Percentiles rank a stretch among this genome's conserved stretches.
Evolutionary conservation across 2,888 invertebrate genomes (phyloP).

Genomic region (Yponomeuta malinellus): DNA sequence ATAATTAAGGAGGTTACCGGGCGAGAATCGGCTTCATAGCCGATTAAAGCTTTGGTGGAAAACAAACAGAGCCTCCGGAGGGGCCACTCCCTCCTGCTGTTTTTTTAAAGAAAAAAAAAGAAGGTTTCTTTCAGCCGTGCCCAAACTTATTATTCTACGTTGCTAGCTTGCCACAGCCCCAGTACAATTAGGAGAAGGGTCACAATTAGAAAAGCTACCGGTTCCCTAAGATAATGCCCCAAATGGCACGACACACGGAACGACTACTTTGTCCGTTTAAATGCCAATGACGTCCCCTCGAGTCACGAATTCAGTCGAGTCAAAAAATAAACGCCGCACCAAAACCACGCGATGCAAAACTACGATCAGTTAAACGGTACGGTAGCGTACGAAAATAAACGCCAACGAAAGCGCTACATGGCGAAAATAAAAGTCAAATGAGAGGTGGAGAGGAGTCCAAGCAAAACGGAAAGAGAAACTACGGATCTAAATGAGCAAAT

Average conservation of each 20-base stretch:
- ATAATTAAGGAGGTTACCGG: constrained; percentile 62
- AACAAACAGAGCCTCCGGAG: constrained; percentile 57
- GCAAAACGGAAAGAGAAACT: constrained; percentile 34
- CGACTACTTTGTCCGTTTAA: constrained; percentile 33
- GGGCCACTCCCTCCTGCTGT: constrained; percentile 32
- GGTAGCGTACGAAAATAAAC: constrained; percentile 50
- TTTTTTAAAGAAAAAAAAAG: constrained; percentile 34
- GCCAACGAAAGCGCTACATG: constrained; percentile 31
- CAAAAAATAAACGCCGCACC: constrained; percentile 43
- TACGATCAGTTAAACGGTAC: constrained; percentile 51
- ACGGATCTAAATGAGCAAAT: constrained; percentile 10
- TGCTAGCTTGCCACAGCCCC: constrained; percentile 40
- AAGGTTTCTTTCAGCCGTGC: constrained; percentile 37
- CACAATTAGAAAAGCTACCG: constrained; percentile 46
- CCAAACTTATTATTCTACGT: constrained; percentile 41
- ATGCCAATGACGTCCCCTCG: constrained; percentile 33
- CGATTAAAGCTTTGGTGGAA: constrained; percentile 59
- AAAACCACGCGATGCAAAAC: constrained; percentile 49
- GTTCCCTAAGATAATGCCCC: constrained; percentile 40
- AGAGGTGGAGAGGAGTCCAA: constrained; percentile 25
- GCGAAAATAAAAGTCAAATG: constrained; percentile 46
- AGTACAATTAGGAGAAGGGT: constrained; percentile 44
- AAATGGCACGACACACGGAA: constrained; percentile 34
- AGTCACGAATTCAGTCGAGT: constrained; percentile 46
- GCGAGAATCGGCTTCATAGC: constrained; percentile 52